Evolutionary conservation across 2,888 invertebrate species (phyloP).

Genomic region (Caenorhabditis sp.): DNA sequence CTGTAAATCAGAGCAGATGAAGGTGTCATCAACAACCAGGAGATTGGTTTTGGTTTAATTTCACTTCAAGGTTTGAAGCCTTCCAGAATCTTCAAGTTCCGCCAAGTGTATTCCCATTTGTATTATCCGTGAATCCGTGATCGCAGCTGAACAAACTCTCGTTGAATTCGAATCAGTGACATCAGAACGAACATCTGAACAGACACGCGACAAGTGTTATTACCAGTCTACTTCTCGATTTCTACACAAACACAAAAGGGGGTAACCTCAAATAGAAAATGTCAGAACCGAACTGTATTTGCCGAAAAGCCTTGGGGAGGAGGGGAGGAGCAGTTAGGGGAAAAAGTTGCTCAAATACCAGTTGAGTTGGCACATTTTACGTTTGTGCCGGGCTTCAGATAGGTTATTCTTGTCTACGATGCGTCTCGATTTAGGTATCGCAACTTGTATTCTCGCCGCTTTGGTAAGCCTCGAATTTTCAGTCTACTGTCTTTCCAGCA

Average conservation of each 20-base stretch:
- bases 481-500: background rate
- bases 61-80: too few species aligned
- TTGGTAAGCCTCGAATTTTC: constrained; percentile 15
- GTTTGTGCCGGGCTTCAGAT: background rate
- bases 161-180: constrained; percentile 17
- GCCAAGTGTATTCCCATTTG: constrained; percentile 1
- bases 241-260: constrained; percentile 20
- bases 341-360: constrained; percentile 59
- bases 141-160: constrained; percentile 18
- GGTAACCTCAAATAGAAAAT: constrained; percentile 54
- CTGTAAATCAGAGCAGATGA: too few species aligned
- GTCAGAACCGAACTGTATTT: constrained; percentile 50
- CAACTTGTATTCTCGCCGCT: background rate
- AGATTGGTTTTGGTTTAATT: too few species aligned
- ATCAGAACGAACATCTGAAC: constrained; percentile 23
- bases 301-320: constrained; percentile 40
- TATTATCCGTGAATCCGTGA: background rate
- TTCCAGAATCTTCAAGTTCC: too few species aligned
- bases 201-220: constrained; percentile 29
- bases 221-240: constrained; percentile 18
- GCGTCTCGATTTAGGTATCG: constrained; percentile 35
- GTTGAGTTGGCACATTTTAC: constrained; percentile 46
- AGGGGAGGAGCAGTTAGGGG: constrained; percentile 31
- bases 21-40: too few species aligned
- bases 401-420: constrained; percentile 43